These are phyloP conservation scores for Eupithecia pulchellata DNA, from an alignment of 2,888 invertebrate genomes.

Conservation along the genomic window DNA sequence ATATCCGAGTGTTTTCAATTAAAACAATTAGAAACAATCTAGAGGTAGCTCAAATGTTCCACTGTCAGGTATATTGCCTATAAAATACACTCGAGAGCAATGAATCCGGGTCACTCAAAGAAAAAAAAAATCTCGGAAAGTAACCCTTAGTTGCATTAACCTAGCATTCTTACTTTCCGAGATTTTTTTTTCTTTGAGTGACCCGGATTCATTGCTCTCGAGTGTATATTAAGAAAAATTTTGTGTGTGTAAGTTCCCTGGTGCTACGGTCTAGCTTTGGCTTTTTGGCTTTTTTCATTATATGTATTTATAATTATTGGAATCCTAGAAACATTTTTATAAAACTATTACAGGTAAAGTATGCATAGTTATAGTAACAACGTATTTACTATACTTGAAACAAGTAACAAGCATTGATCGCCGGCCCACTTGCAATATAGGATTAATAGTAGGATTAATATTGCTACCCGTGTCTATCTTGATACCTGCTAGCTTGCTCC, in stretches of 20 bases:
- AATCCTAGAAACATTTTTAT: background rate
- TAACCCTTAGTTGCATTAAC: too few species aligned
- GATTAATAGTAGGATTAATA: background rate
- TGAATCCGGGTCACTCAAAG: too few species aligned
- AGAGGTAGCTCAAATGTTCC: background rate
- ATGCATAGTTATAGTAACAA: background rate
- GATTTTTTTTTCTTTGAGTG: too few species aligned
- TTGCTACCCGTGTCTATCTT: background rate
- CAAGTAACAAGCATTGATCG: background rate
- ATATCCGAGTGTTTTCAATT: background rate
- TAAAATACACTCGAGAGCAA: too few species aligned
- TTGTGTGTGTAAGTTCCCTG: background rate
- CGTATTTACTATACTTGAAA: background rate
- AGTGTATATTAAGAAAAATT: too few species aligned
- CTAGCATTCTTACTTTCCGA: too few species aligned
- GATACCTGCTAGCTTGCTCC: background rate
- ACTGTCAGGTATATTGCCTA: background rate
- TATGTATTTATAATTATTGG: background rate
- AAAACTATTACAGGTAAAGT: background rate
- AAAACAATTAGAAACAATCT: background rate
- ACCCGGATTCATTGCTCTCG: too few species aligned
- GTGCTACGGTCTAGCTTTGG: background rate
- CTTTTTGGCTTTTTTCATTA: background rate
- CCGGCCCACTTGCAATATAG: background rate
- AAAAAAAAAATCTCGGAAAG: too few species aligned